Evolutionary conservation across 53 echinoderm and acorn worm species (phyloP).

Genomic region (Holothuria scabra): DNA sequence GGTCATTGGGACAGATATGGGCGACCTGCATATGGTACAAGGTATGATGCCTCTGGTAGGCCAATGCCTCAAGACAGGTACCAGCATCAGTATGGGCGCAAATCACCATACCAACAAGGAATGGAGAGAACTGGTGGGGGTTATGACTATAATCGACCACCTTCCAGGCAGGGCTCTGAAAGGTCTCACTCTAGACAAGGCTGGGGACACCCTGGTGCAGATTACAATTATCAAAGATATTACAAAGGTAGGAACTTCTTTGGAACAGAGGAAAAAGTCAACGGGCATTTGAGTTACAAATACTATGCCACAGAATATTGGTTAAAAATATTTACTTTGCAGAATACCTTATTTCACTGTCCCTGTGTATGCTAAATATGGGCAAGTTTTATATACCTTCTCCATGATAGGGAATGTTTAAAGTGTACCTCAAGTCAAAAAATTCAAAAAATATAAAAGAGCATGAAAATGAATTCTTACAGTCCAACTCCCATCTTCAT

Average conservation of each 20-base stretch:
- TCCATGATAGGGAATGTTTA: too few relatives aligned
- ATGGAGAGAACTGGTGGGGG: constrained; percentile 14
- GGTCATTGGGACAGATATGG: constrained; percentile 42
- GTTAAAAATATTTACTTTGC: too few relatives aligned
- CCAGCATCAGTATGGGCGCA: constrained; percentile 10
- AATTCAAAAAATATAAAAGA: too few relatives aligned
- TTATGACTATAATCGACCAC: constrained; percentile 41
- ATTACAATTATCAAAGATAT: constrained; percentile 51
- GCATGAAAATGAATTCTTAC: too few relatives aligned
- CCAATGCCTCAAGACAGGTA: constrained; percentile 19
- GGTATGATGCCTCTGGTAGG: constrained; percentile 28
- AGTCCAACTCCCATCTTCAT: too few relatives aligned
- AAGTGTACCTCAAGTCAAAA: too few relatives aligned
- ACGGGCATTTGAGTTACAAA: too few relatives aligned
- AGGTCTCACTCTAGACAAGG: constrained; percentile 74
- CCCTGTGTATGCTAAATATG: too few relatives aligned
- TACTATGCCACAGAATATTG: too few relatives aligned
- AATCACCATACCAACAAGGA: constrained; percentile 9
- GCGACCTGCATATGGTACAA: constrained; percentile 1
- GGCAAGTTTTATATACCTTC: too few relatives aligned
- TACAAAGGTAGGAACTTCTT: constrained; percentile 38
- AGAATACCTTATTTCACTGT: too few relatives aligned
- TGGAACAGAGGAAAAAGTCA: too few relatives aligned
- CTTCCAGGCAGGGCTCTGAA: constrained; percentile 68
- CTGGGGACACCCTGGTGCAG: constrained; percentile 42